Base-by-base conservation (phyloP, 92 coral and sea anemone species). In the Micromussa lordhowensis region DNA sequence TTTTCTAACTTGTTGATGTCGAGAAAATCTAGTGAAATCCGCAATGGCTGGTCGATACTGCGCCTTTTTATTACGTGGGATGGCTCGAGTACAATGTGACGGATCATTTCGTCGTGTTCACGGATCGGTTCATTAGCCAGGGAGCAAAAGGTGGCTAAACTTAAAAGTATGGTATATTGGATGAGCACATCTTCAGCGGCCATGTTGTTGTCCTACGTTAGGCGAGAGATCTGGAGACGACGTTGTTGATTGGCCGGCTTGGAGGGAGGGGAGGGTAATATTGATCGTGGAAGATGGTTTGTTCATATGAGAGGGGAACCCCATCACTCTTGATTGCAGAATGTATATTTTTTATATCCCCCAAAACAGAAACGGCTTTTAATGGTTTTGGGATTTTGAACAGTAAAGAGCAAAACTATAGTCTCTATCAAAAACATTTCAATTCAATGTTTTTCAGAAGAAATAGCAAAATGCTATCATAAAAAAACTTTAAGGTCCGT, bases 31-130 rank as follows among this genome's bases (percentile, higher is more conserved):
- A 91, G 74, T 12, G 92, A 85, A 40, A 98, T 96, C 71, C 97
- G 95, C 31, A 98, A 40, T 15, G 96, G 91, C 49, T 98, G 95
- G 36, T 92, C 93, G 19, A 91, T 80, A 40, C 84, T 90, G 44
- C 98, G 95, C 53, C 96, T 92, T 63, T 78, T 90, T 70, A 94
- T 51, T 69, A 73, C 57, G 58, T 84, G 96, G 70, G 86, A 79
- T 58, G 94, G 84, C 68, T 89, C 89, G 16, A 92, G 86, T 29
- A 51, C 66, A 55, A 96, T 96, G 87, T 96, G 92, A 26, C 93
- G 97, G 71, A 94, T 90, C 58, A 92, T 91, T 59, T 92, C 97
- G 51, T 93, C 98, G 21, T 94, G 84, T 86, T 98, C 98, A 72
- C 88, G 94, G 64, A 94, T 80, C 72, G 68, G 82, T 82, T 86